Evolutionary conservation across 2,797 vertebrate genomes (phyloP).

Genomic region (Cheirogaleus major): DNA sequence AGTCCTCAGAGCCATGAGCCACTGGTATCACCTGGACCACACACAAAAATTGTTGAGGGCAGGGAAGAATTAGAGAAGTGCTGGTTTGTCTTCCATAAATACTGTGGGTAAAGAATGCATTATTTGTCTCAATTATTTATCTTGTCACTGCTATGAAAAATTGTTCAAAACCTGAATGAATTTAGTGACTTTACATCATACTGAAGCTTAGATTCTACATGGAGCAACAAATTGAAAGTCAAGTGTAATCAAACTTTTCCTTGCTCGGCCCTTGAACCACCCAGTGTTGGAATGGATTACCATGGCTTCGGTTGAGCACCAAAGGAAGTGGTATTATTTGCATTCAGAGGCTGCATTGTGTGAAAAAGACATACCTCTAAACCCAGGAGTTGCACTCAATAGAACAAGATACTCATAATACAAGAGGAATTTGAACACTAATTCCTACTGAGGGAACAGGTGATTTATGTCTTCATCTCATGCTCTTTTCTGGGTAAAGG

Average conservation of each 20-base stretch:
- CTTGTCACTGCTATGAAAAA: neutral
- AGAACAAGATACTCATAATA: neutral
- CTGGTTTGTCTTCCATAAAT: neutral
- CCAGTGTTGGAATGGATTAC: neutral
- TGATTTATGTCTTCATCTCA: neutral
- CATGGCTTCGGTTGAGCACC: neutral
- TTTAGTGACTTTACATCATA: neutral
- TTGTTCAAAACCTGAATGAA: constrained; percentile 27
- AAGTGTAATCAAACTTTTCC: neutral
- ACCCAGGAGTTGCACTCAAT: neutral
- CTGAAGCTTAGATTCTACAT: neutral
- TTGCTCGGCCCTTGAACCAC: neutral
- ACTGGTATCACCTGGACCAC: neutral
- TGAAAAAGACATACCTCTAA: constrained; percentile 22
- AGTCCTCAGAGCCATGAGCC: neutral
- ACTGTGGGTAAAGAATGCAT: neutral
- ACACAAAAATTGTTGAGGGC: neutral
- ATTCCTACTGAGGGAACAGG: neutral
- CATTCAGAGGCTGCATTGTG: neutral
- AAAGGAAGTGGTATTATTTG: neutral
- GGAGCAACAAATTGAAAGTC: neutral
- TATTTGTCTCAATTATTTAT: neutral
- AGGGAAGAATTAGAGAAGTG: neutral
- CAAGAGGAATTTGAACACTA: neutral
- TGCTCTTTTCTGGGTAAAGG: neutral